phyloP scores from a whole-genome alignment of 2,888 invertebrate species.

The Congeria kusceri region DNA sequence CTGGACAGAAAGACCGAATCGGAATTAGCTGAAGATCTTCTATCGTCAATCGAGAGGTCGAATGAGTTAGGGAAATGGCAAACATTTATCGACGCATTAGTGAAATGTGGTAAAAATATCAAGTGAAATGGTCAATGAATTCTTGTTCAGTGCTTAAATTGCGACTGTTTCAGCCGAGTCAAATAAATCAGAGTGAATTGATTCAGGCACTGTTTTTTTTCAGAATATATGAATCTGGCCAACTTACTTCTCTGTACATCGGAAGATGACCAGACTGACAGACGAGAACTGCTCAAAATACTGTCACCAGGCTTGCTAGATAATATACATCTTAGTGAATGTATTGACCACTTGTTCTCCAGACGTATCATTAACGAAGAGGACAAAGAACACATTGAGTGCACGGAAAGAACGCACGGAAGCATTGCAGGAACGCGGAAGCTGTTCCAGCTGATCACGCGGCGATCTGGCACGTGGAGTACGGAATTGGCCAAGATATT shows the following conservation, averaged over 20 bases:
- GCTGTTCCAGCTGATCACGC: neutral
- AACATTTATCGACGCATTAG: neutral
- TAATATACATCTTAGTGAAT: slow-evolving; percentile 9
- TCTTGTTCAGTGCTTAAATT: no score
- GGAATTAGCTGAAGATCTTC: neutral
- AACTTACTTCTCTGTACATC: neutral
- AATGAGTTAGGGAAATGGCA: neutral
- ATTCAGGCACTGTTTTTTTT: neutral
- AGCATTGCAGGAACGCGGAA: slow-evolving; percentile 4
- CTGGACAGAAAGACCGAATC: neutral
- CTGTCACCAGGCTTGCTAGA: neutral
- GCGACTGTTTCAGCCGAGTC: no score
- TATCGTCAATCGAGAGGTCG: neutral
- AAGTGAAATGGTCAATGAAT: no score
- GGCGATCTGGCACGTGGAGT: neutral
- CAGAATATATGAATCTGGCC: neutral
- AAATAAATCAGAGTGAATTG: no score
- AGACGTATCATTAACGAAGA: neutral
- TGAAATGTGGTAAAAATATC: neutral
- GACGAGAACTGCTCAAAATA: neutral
- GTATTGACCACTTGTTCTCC: neutral
- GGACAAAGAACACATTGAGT: slow-evolving; percentile 8
- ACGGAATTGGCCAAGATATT: neutral
- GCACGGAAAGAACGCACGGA: neutral
- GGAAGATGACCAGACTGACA: slow-evolving; percentile 8